A percentile compares a stretch with the other conserved stretches of the same genome.
Conservation (phyloP, 2,113 vertebrate species). For the Psittacara wagleri region DNA sequence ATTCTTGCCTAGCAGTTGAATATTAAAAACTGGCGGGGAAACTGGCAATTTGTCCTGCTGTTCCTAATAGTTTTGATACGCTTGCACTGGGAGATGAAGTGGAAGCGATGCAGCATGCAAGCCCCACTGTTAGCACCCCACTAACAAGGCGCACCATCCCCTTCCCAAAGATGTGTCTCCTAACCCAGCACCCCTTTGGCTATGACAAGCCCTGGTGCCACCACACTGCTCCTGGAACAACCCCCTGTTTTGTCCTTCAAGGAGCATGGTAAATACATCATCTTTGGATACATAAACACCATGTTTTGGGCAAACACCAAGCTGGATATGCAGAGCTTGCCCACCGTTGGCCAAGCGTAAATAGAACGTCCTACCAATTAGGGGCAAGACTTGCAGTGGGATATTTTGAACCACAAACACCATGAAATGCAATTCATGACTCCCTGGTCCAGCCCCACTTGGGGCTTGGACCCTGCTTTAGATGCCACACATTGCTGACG, state of each 20-base stretch:
- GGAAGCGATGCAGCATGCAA: neutral
- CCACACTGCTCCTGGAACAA: neutral
- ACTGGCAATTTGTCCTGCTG: neutral
- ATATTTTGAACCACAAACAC: conserved; percentile 19
- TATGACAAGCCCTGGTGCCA: neutral
- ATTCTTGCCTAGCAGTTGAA: neutral
- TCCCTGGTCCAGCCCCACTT: neutral
- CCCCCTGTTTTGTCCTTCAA: neutral
- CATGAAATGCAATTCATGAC: neutral
- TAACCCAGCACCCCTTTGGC: neutral
- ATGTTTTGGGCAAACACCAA: neutral
- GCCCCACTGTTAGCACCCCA: neutral
- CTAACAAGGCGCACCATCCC: neutral
- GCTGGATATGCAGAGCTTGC: neutral
- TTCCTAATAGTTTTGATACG: neutral
- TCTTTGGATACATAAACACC: neutral
- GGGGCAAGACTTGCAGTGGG: neutral
- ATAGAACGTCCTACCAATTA: neutral
- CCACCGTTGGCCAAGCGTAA: neutral
- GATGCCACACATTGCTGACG: fast-evolving
- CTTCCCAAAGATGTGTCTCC: neutral
- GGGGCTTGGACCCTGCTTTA: neutral
- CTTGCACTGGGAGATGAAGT: neutral
- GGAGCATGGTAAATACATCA: fast-evolving
- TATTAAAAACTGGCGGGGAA: neutral